Evolutionary conservation across 2,113 vertebrate genomes (phyloP).

Genomic region (Semicossyphus pulcher): DNA sequence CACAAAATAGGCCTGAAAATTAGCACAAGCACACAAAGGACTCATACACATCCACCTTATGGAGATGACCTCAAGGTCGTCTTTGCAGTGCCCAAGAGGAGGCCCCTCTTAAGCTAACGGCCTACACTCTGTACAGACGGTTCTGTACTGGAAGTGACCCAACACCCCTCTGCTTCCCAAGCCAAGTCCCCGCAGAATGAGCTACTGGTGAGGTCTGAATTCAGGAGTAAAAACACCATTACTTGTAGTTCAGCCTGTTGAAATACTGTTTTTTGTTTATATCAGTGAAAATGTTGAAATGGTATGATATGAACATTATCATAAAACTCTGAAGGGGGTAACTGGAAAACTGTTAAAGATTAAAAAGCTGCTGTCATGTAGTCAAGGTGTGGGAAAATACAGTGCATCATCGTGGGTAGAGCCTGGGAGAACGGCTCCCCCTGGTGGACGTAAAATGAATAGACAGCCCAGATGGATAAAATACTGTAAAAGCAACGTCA

Average conservation of each 20-base stretch:
- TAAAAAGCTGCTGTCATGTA: background rate
- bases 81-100: background rate
- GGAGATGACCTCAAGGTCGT: background rate
- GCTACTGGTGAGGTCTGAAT: background rate
- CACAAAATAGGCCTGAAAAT: too few relatives aligned
- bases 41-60: too few relatives aligned
- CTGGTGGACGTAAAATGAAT: slow-evolving; percentile 32
- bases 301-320: background rate
- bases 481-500: background rate
- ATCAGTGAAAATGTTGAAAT: background rate
- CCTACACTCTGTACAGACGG: background rate
- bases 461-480: background rate
- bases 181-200: background rate
- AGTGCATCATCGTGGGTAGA: background rate
- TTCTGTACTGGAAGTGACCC: background rate
- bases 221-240: background rate
- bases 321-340: background rate
- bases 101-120: background rate
- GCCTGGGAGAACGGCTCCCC: slow-evolving; percentile 11
- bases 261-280: background rate
- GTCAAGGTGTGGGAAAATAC: slow-evolving; percentile 2
- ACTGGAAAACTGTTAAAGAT: background rate
- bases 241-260: background rate
- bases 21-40: too few relatives aligned
- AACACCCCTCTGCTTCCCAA: background rate